phyloP scores from a whole-genome alignment of 2,797 vertebrate species.

The Anomalospiza imberbis region DNA sequence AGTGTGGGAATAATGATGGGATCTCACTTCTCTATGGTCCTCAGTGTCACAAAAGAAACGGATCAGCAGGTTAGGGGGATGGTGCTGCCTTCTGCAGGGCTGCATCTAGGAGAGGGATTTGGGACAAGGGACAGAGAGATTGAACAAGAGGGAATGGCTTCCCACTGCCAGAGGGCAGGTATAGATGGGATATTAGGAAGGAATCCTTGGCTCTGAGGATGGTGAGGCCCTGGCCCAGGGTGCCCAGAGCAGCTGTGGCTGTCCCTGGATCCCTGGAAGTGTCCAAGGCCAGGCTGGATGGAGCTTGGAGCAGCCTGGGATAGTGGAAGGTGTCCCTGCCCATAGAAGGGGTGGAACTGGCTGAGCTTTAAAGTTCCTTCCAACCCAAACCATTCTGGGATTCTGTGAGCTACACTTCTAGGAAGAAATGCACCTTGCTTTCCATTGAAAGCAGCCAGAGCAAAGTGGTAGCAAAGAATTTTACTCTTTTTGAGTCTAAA shows the following conservation, averaged over 20 bases:
- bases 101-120: too few relatives aligned
- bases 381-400: neutral
- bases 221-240: neutral
- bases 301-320: accelerated
- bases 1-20: too few relatives aligned
- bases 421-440: neutral
- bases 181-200: accelerated
- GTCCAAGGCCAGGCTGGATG: accelerated
- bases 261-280: neutral
- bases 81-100: neutral
- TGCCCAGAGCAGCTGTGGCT: neutral
- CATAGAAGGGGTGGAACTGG: accelerated
- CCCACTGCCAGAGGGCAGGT: neutral
- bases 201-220: accelerated
- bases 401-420: neutral
- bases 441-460: neutral
- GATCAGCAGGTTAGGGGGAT: neutral
- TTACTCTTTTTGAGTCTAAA: neutral
- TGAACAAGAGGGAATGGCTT: neutral
- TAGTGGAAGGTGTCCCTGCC: neutral
- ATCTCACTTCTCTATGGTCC: neutral
- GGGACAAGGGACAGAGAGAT: too few relatives aligned
- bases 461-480: neutral
- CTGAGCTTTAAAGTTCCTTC: neutral
- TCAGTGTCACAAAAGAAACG: neutral